Conservation (phyloP, 2,888 invertebrate species). For the Pollenia amentaria region DNA sequence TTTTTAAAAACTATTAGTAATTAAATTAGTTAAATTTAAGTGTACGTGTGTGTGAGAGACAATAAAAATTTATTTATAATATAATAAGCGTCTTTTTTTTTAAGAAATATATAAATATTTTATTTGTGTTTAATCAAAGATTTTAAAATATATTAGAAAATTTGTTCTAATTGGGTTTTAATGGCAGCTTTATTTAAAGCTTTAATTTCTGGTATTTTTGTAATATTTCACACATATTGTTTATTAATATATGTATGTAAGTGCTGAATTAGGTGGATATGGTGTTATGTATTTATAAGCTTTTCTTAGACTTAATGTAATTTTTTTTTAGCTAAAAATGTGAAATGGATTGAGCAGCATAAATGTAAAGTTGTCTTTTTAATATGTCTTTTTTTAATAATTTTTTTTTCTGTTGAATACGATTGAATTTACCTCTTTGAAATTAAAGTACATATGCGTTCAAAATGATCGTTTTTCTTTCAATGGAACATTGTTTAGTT, state of each 20-base stretch:
- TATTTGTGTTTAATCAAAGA: constrained; percentile 31
- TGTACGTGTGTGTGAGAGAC: constrained; percentile 59
- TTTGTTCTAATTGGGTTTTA: background rate
- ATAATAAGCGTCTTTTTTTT: constrained; percentile 70
- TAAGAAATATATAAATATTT: constrained; percentile 41
- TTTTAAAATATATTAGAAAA: constrained; percentile 17
- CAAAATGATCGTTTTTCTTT: too few species aligned
- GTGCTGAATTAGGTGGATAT: background rate
- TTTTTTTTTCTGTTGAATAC: too few species aligned
- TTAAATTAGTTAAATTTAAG: constrained; percentile 48
- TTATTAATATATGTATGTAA: background rate
- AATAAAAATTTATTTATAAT: constrained; percentile 48
- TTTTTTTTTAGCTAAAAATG: too few species aligned
- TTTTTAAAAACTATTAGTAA: constrained; percentile 25
- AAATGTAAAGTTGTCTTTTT: too few species aligned
- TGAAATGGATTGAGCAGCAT: too few species aligned
- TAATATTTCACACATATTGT: background rate
- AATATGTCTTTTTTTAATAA: too few species aligned
- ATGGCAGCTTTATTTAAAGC: background rate
- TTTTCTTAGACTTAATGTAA: too few species aligned
- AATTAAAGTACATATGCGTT: too few species aligned
- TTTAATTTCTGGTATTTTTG: background rate
- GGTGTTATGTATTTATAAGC: too few species aligned
- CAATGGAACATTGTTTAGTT: too few species aligned
- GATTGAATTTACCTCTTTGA: too few species aligned